A percentile compares a stretch with the other conserved stretches of the same genome.
These are phyloP conservation scores for Holacanthus passer DNA, from an alignment of 2,113 vertebrate genomes.

Conservation along the genomic window DNA sequence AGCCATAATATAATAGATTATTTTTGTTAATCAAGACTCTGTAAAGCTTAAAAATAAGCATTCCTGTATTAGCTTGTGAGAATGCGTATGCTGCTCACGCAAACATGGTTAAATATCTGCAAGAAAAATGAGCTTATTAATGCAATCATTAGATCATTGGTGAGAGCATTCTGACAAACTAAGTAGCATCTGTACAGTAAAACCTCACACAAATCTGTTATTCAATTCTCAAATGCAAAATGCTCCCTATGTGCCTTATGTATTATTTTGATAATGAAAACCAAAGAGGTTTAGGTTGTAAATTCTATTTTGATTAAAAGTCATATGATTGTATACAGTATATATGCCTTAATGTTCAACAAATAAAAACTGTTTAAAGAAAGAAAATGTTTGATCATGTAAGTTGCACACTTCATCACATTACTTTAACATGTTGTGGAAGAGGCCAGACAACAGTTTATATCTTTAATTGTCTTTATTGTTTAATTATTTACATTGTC, in stretches of 20 bases:
- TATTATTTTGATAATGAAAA: constrained; percentile 67
- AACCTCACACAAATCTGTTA: constrained; percentile 36
- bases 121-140: neutral
- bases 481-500: constrained; percentile 83
- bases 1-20: constrained; percentile 42
- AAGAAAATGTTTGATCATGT: neutral
- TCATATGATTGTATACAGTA: constrained; percentile 62
- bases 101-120: constrained; percentile 46
- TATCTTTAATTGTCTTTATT: constrained; percentile 71
- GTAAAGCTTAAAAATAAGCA: constrained; percentile 47
- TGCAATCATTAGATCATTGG: constrained; percentile 36
- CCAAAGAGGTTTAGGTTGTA: constrained; percentile 75
- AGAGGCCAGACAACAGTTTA: constrained; percentile 5
- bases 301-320: constrained; percentile 73
- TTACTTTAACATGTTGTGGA: neutral
- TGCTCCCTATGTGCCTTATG: constrained; percentile 76
- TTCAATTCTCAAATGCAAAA: constrained; percentile 38
- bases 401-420: neutral
- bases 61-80: constrained; percentile 38
- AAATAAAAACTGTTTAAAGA: constrained; percentile 52
- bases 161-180: constrained; percentile 49
- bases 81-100: constrained; percentile 46
- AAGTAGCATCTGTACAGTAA: constrained; percentile 31
- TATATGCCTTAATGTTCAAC: constrained; percentile 71
- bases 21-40: constrained; percentile 61